phyloP scores from a whole-genome alignment of 2,888 invertebrate species.

The Amblyteles armatorius region DNA sequence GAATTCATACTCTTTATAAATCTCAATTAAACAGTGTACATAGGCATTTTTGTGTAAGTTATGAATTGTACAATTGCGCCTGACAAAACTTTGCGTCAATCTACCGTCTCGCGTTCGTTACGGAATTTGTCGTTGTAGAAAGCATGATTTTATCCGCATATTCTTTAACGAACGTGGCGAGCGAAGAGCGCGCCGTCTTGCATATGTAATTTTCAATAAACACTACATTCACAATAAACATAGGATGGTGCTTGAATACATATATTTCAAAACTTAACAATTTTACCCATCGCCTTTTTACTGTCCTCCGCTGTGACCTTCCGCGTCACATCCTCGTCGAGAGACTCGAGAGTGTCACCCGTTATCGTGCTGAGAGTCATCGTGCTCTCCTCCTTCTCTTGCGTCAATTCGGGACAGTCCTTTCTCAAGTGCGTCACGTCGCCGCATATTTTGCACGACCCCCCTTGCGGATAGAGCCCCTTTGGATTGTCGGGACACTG shows the following conservation, averaged over 20 bases:
- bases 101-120: constrained; percentile 12
- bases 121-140: constrained; percentile 16
- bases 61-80: constrained; percentile 45
- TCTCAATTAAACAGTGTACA: constrained; percentile 61
- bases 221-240: constrained; percentile 51
- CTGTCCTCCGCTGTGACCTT: constrained; percentile 9
- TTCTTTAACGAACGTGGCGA: constrained; percentile 20
- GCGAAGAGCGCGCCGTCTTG: constrained; percentile 34
- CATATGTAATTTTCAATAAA: constrained; percentile 68
- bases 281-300: constrained; percentile 73
- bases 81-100: constrained; percentile 1
- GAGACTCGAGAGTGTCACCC: constrained; percentile 74
- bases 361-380: constrained; percentile 78
- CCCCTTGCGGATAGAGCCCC: constrained; percentile 95
- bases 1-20: constrained; percentile 59
- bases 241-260: not conserved
- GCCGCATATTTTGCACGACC: constrained; percentile 93
- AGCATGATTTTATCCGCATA: constrained; percentile 42
- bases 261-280: constrained; percentile 78
- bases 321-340: constrained; percentile 69
- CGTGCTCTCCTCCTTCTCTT: constrained; percentile 78
- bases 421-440: constrained; percentile 94
- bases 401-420: constrained; percentile 89
- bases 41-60: constrained; percentile 59
- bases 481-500: constrained; percentile 95